These are phyloP conservation scores for Limnephilus rhombicus DNA, from an alignment of 2,888 invertebrate genomes.

Conservation along the genomic window DNA sequence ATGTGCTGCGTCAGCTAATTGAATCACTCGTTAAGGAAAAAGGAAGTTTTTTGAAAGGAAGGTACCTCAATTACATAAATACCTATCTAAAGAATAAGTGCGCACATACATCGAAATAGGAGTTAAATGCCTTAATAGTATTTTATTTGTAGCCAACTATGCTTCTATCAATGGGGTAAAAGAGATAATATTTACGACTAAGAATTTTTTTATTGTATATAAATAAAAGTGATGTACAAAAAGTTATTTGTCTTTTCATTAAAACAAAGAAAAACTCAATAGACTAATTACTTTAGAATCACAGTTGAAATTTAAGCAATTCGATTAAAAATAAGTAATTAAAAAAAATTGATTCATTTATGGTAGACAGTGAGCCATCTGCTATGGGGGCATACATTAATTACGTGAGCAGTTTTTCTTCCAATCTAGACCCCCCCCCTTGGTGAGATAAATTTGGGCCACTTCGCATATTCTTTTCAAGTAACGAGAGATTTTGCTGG, in stretches of 20 bases:
- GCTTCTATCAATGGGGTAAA: background rate
- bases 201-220: no score
- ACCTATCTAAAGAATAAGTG: background rate
- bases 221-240: no score
- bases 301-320: no score
- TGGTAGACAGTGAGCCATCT: background rate
- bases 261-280: background rate
- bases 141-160: background rate
- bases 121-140: background rate
- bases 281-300: background rate
- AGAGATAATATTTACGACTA: background rate
- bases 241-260: no score
- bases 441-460: no score
- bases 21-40: background rate
- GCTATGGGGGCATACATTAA: no score
- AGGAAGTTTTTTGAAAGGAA: background rate
- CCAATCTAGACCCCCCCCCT: no score
- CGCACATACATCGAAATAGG: background rate
- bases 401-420: no score
- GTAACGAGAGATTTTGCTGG: no score
- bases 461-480: no score
- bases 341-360: background rate
- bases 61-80: background rate
- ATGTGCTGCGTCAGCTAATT: slow-evolving; percentile 18
- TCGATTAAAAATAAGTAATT: background rate